Base-by-base conservation (phyloP, 2,888 invertebrate genomes). In the Adelphocoris suturalis region DNA sequence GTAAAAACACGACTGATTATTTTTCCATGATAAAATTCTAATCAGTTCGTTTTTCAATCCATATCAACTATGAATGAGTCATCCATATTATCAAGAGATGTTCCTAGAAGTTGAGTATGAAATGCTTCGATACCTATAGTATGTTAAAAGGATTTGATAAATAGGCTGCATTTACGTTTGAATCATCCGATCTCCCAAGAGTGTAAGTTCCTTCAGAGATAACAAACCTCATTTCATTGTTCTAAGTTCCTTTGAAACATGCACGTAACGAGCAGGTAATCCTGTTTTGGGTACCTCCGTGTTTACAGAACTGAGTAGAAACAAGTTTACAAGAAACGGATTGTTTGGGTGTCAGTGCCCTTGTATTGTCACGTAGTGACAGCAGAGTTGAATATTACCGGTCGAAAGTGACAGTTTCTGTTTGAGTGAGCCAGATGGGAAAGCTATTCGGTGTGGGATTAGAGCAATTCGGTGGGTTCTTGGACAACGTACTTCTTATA, bases 351-450 rank as follows among this genome's bases (percentile, higher is more conserved):
- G 27, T 23, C 52, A 55, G 48, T 82, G 82, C 82, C 82, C 82
- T 82, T 82, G 82, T 52, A 82, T 52, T 11, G 82, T 82, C 82
- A 82, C 82, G 82, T 82, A 82, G 48, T 13, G 23, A 7, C 19
- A 7, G 68, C 16, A n/a, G 16, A n/a, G 27, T 68, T 3, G 68
- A 68, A 68, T 68, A 68, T 13, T 68, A 23, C 68, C 23, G 68
- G 11, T 37, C 37, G 37, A 7, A 7, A 37, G 37, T 37, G 37
- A 37, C 37, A 37, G 37, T 37, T 37, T 37, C 7, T 37, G 37
- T 37, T 37, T 2, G 37, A 4, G 37, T 37, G 3, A 37, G 37
- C n/a, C n/a, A n/a, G n/a, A n/a, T n/a, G n/a, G n/a, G n/a, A n/a
- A n/a, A n/a, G n/a, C n/a, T n/a, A n/a, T n/a, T 37, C 37, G 37